phyloP scores from a whole-genome alignment of 2,888 invertebrate genomes.

The Drosophila sordidula region DNA sequence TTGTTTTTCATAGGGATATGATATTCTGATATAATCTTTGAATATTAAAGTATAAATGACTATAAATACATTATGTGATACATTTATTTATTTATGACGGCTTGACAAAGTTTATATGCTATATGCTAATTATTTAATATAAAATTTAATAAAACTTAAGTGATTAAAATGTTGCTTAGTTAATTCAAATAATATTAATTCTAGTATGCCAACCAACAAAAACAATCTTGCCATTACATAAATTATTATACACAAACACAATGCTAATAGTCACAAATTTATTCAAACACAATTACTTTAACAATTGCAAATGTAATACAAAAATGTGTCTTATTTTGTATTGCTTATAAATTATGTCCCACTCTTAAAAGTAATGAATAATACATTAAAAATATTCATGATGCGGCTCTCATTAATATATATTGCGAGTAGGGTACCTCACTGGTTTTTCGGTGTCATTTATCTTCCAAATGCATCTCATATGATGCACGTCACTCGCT shows the following conservation, averaged over 20 bases:
- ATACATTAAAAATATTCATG: slow-evolving; percentile 2
- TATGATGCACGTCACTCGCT: slow-evolving; percentile 7
- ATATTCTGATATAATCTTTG: not conserved
- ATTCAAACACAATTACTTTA: not conserved
- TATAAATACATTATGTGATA: not conserved
- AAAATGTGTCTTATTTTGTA: not conserved
- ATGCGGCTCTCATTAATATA: not conserved
- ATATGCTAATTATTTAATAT: too few species aligned
- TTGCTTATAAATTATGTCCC: not conserved
- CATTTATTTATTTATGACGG: not conserved
- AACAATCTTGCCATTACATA: too few species aligned
- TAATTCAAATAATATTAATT: too few species aligned
- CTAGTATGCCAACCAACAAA: too few species aligned
- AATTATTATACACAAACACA: too few species aligned
- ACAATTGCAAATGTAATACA: too few species aligned
- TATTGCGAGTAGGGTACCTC: slow-evolving; percentile 5
- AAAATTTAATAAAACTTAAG: too few species aligned
- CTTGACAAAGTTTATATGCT: not conserved
- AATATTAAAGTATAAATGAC: not conserved
- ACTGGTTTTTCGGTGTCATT: slow-evolving; percentile 25
- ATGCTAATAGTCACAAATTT: too few species aligned
- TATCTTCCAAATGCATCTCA: slow-evolving; percentile 19
- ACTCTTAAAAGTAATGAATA: not conserved
- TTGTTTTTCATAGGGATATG: not conserved
- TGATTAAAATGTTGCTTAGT: too few species aligned